Evolutionary conservation across 2,113 vertebrate species (phyloP), one percentile per base, ranked within the genome.

Genomic region (Gopherus flavomarginatus): DNA sequence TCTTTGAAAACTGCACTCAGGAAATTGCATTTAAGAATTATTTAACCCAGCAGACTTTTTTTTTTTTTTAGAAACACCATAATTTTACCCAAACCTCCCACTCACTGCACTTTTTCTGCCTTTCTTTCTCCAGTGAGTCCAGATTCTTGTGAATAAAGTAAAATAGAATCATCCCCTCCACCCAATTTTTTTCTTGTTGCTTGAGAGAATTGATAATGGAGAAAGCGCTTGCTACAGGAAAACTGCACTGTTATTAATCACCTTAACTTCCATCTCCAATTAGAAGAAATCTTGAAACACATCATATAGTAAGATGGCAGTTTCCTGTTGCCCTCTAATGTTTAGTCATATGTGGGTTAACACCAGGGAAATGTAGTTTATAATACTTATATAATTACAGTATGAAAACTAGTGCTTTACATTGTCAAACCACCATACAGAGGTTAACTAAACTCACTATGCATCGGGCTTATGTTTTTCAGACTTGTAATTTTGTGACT

Each of bases 191-290:
- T 89, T 95, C 89, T 42, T 95, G 52, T 85, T 69, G 8, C 89
- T 80, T 62, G 62, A 95, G 93, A 90, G 92, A 85, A 81, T 2
- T 88, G 85, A 90, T 42, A 5, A 5, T 59, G 88, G 50, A 83
- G 86, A 87, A 95, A 72, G 1, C 1, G 81, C 87, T 95, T 89
- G 31, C 38, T 90, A 90, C 42, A 22, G 81, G 94, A 79, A 83
- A 90, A 93, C 65, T 86, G 95, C 92, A 85, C 86, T 93, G 94
- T 91, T 90, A 62, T 54, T 90, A 96, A 81, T 81, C 93, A 89
- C 94, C 96, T 95, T 93, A 96, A 95, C 97, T 96, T 92, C 95
- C 95, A 88, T 84, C 92, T 89, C 75, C 81, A 89, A 90, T 97
- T 96, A 81, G 82, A 93, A 93, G 52, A 94, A 94, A 85, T 94